Evolutionary conservation across 92 coral and sea anemone genomes (phyloP).

Genomic region (Zoanthus sansibaricus): DNA sequence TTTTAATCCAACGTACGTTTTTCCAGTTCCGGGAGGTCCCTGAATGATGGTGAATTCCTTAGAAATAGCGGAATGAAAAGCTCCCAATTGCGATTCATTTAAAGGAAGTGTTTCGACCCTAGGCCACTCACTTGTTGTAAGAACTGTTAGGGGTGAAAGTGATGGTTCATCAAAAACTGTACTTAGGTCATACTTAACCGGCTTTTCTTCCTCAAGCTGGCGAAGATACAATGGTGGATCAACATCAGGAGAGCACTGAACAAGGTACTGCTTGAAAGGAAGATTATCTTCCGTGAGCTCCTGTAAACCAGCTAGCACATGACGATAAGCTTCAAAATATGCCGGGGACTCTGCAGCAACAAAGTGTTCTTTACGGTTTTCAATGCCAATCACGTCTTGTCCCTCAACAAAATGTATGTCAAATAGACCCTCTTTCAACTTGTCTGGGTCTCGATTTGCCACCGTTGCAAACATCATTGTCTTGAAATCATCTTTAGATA

Average conservation of each 20-base stretch:
- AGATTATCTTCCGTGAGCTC: conserved; percentile 61
- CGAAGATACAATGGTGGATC: conserved; percentile 77
- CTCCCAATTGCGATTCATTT: conserved; percentile 76
- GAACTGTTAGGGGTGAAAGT: conserved; percentile 49
- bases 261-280: conserved; percentile 80
- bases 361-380: conserved; percentile 48
- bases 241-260: conserved; percentile 70
- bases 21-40: conserved; percentile 56
- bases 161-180: neutral
- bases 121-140: conserved; percentile 69
- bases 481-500: conserved; percentile 64
- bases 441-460: conserved; percentile 64
- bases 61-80: conserved; percentile 80
- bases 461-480: conserved; percentile 83
- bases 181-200: conserved; percentile 59
- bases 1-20: conserved; percentile 74
- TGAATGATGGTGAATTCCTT: conserved; percentile 86
- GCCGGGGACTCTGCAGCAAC: conserved; percentile 82
- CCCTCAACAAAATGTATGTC: conserved; percentile 69
- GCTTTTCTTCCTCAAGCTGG: neutral
- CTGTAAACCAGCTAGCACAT: conserved; percentile 78
- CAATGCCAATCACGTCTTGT: conserved; percentile 63
- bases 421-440: conserved; percentile 58
- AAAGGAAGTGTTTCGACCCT: conserved; percentile 54
- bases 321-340: conserved; percentile 80